Evolutionary conservation across 1,140 invertebrate species (phyloP).

Genomic region (Maconellicoccus hirsutus): DNA sequence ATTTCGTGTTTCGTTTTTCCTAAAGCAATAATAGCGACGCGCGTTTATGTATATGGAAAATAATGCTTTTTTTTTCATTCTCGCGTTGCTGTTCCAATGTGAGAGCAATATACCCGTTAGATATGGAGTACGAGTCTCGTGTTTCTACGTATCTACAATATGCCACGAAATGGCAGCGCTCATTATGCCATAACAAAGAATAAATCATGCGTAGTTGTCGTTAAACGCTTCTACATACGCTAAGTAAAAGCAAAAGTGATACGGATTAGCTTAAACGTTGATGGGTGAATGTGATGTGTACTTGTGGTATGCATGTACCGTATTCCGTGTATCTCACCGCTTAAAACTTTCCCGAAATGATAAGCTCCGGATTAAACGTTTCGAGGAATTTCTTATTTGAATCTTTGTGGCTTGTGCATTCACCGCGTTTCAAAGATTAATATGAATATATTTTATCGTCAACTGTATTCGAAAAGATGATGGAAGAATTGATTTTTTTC

Average conservation of each 20-base stretch:
- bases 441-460: too few relatives aligned
- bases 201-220: slow-evolving; percentile 1
- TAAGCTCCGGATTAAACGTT: too few relatives aligned
- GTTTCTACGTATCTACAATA: too few relatives aligned
- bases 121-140: background rate
- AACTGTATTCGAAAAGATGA: too few relatives aligned
- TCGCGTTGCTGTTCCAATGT: background rate
- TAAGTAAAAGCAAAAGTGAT: slow-evolving; percentile 4
- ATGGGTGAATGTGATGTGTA: too few relatives aligned
- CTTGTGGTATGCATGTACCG: too few relatives aligned
- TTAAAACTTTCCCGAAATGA: too few relatives aligned
- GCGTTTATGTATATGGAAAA: background rate
- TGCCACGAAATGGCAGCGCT: background rate
- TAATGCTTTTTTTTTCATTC: background rate
- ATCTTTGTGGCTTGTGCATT: too few relatives aligned
- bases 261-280: background rate
- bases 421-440: too few relatives aligned
- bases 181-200: background rate
- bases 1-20: background rate
- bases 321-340: too few relatives aligned
- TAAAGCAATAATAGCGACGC: background rate
- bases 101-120: background rate
- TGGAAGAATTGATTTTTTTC: too few relatives aligned
- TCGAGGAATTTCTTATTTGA: too few relatives aligned
- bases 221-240: background rate